These are phyloP conservation scores for Holacanthella duospinosa DNA, from an alignment of 2,888 invertebrate genomes.

Conservation along the genomic window DNA sequence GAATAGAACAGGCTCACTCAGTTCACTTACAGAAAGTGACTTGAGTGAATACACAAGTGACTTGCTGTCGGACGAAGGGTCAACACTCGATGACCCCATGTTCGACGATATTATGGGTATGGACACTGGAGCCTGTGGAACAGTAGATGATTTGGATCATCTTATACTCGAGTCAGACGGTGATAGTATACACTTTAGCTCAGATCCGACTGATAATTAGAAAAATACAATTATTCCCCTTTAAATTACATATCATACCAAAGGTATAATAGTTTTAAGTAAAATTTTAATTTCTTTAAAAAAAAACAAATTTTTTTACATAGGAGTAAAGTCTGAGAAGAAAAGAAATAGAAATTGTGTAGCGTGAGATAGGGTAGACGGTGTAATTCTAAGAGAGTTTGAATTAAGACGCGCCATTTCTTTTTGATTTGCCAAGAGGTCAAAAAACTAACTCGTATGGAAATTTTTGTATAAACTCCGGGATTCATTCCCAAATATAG, in stretches of 20 bases:
- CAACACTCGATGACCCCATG: constrained; percentile 40
- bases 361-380: no score
- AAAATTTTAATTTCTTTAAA: background rate
- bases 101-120: constrained; percentile 39
- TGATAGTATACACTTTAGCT: constrained; percentile 45
- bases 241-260: no score
- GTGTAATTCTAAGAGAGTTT: no score
- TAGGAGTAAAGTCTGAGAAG: background rate
- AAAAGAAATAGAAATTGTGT: no score
- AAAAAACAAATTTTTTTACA: background rate
- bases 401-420: no score
- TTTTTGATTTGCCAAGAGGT: background rate
- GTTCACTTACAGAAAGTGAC: constrained; percentile 37
- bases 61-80: constrained; percentile 40
- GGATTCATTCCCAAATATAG: constrained; percentile 3
- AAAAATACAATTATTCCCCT: no score
- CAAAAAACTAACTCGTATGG: background rate
- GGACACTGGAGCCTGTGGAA: constrained; percentile 22
- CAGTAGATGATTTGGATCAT: constrained; percentile 41
- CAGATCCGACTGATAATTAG: constrained; percentile 35
- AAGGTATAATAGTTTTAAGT: no score
- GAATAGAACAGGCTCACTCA: constrained; percentile 33
- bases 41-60: constrained; percentile 38
- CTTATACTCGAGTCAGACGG: constrained; percentile 52
- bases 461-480: constrained; percentile 2